Conservation (phyloP, 2,888 invertebrate species). For the Drosophila rubida region DNA sequence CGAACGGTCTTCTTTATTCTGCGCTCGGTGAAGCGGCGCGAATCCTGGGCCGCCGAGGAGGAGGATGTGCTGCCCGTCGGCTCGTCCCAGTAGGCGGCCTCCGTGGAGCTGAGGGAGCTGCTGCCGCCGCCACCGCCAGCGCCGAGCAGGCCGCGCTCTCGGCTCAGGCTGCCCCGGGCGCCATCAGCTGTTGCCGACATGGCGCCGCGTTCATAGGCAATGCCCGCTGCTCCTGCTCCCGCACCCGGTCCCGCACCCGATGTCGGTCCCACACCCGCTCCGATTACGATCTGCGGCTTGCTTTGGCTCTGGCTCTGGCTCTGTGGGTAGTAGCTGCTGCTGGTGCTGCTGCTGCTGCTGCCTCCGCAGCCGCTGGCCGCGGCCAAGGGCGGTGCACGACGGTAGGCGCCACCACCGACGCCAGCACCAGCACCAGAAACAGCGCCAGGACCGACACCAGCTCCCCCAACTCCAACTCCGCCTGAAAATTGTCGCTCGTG, state of each 20-base stretch:
- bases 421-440: constrained; percentile 28
- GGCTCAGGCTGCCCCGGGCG: constrained; percentile 57
- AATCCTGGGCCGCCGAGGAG: constrained; percentile 86
- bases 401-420: constrained; percentile 60
- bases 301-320: constrained; percentile 59
- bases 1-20: constrained; percentile 96
- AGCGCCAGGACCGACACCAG: constrained; percentile 30
- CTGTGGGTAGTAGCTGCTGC: constrained; percentile 82
- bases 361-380: constrained; percentile 68
- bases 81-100: constrained; percentile 81
- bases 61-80: constrained; percentile 70
- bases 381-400: constrained; percentile 75
- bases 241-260: constrained; percentile 53
- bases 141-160: constrained; percentile 71
- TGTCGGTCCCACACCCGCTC: constrained; percentile 72
- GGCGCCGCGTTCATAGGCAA: constrained; percentile 74
- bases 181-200: constrained; percentile 59
- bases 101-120: constrained; percentile 73
- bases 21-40: constrained; percentile 92
- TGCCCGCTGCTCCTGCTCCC: constrained; percentile 19
- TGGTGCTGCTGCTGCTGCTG: constrained; percentile 75
- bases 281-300: constrained; percentile 85
- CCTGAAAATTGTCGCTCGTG: constrained; percentile 84
- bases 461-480: constrained; percentile 28
- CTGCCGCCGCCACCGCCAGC: constrained; percentile 60